Conservation (phyloP, 2,113 vertebrate genomes). For the Stigmatopora nigra region DNA sequence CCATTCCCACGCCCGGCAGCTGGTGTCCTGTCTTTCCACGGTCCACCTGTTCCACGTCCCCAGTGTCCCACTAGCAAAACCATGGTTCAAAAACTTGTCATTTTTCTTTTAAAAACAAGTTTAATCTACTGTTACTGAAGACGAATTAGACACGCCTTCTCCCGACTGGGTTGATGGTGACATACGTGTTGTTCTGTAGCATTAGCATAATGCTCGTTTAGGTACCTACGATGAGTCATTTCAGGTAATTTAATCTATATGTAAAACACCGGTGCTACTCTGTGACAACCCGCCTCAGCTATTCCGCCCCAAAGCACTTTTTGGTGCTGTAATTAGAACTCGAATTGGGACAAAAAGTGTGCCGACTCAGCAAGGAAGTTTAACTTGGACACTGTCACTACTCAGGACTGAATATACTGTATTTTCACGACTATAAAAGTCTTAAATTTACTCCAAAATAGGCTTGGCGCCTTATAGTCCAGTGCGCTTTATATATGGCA, state of each 20-base stretch:
- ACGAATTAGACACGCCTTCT: background rate
- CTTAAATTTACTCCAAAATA: too few relatives aligned
- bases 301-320: conserved; percentile 41
- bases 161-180: conserved; percentile 2
- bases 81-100: conserved; percentile 12
- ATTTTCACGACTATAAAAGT: too few relatives aligned
- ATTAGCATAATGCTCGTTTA: conserved; percentile 63
- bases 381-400: background rate
- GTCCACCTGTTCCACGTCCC: conserved; percentile 51
- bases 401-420: background rate
- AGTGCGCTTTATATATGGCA: too few relatives aligned
- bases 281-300: conserved; percentile 37
- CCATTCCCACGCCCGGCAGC: conserved; percentile 41
- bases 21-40: conserved; percentile 42
- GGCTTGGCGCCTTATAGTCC: too few relatives aligned
- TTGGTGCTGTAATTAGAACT: conserved; percentile 42
- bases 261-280: conserved; percentile 58
- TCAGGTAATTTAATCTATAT: conserved; percentile 68
- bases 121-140: background rate
- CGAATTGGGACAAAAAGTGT: conserved; percentile 20
- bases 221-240: conserved; percentile 51
- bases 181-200: conserved; percentile 33
- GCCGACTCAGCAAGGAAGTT: conserved; percentile 7
- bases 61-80: conserved; percentile 11
- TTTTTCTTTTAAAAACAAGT: background rate